Evolutionary conservation across 1,140 invertebrate genomes (phyloP), one percentile per base, ranked within the genome.

Genomic region (Calephelis nemesis): DNA sequence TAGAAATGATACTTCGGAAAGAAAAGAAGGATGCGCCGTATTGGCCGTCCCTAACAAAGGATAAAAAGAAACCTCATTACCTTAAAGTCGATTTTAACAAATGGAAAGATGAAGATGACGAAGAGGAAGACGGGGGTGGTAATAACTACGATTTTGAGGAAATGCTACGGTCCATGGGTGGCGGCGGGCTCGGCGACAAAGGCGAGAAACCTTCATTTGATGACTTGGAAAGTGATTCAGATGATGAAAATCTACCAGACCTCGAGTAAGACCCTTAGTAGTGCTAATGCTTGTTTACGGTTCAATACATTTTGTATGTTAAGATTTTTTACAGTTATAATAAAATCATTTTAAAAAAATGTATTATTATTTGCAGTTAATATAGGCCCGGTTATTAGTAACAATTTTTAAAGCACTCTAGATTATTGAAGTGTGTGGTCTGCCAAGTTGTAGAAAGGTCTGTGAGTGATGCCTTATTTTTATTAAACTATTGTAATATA

Each of bases 71-170:
- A 90, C 95, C 96, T 75, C 98, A 99, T 88, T 99, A 98, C 96
- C 93, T 99, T 73, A 99, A 98, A 92, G 96, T 97, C 81, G 98
- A 99, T 87, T 99, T 99, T 86, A 97, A 97, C 82, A 98, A 98
- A 91, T 99, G 98, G 98, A 96, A 95, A 88, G 98, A 99, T 93
- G 98, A 99, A 91, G 97, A 88, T 64, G 88, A 90, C 52, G 87
- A 89, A 73, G 81, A 85, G 19, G 86, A 85, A 64, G 82, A 81
- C 48, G 84, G 72, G 63, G 76, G 74, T 40, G 80, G 75, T 40
- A 77, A 81, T 47, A 64, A 69, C 19, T 75, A 79, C 58, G 78
- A 87, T 67, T 70, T 91, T 62, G 80, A 83, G 70, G 83, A 90
- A 63, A 83, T 91, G 83, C 74, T 90, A n/a, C 74, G 77, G 19